A percentile compares a stretch with the other conserved stretches of the same genome.
Conservation (phyloP, 2,888 invertebrate species). For the Dolichomitus sp. region DNA sequence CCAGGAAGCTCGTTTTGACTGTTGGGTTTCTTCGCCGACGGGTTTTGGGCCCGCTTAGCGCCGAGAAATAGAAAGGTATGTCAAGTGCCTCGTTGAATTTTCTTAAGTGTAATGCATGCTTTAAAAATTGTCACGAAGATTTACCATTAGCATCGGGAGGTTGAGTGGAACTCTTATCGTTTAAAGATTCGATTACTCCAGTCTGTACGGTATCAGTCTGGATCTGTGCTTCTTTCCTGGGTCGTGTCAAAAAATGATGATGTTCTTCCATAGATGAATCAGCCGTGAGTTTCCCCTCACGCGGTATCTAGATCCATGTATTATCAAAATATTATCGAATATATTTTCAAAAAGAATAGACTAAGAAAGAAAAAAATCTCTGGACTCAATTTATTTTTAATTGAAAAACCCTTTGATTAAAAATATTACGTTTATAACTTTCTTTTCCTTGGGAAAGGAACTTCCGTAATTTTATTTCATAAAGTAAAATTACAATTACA, state of each 20-base stretch:
- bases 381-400: too few species aligned
- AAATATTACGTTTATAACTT: too few species aligned
- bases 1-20: background rate
- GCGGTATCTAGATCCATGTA: slow-evolving; percentile 8
- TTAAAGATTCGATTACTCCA: slow-evolving; percentile 15
- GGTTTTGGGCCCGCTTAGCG: background rate
- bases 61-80: background rate
- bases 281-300: background rate
- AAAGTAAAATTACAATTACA: too few species aligned
- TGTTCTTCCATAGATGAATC: slow-evolving; percentile 27
- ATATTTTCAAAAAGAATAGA: background rate
- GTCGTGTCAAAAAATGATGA: slow-evolving; percentile 23
- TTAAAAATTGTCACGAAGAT: background rate
- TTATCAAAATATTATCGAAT: background rate
- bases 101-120: background rate
- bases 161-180: background rate
- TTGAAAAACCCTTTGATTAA: too few species aligned
- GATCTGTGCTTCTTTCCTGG: slow-evolving; percentile 18
- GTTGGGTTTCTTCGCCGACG: background rate
- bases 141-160: background rate
- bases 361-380: too few species aligned
- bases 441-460: too few species aligned
- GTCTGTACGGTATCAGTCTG: slow-evolving; percentile 19
- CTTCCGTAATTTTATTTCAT: too few species aligned
- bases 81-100: background rate